Evolutionary conservation across 2,888 invertebrate genomes (phyloP), one percentile per base, ranked within the genome.

Genomic region (Eilema caniola): DNA sequence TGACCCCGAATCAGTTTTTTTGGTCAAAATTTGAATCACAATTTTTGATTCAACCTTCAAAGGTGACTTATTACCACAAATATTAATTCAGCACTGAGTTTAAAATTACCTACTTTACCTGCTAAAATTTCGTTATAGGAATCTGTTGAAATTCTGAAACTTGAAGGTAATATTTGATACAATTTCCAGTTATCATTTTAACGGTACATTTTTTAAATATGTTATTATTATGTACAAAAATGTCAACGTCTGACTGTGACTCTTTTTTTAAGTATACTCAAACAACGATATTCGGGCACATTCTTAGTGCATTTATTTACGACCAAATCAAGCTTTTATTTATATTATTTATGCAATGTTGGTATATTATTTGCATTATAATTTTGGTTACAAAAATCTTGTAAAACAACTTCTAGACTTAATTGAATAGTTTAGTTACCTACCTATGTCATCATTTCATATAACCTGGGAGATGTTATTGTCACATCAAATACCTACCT

Each of bases 1-100:
- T 82, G 85, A 81, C 84, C 85, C 79, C 77, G 82, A 81, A 85
- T 80, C 69, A 66, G 69, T 73, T 79, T 83, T 81, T 80, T 71
- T 67, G 1, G 37, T 33, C 63, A 68, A 83, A 88, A 87, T 88
- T 88, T 88, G 88, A 88, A 84, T 90, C 82, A 83, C 88, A 89
- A 87, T 85, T 75, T 78, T 75, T 66, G 67, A 72, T 80, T 77
- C 72, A 83, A 84, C 88, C 88, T 89, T 89, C 81, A 66, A 68
- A 79, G 70, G 57, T 62, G 68, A 41, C 20, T 31, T 31, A 68
- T 71, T 77, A 74, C 64, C 66, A 81, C 73, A 79, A 66, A 81
- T 79, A 82, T 82, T 78, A 81, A 86, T 77, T 74, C 76, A 70
- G 63, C 71, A 71, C 68, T 67, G 72, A 31, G 56, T 69, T 28